Conservation (phyloP, 1,140 invertebrate species). For the Drosophila nannoptera region DNA sequence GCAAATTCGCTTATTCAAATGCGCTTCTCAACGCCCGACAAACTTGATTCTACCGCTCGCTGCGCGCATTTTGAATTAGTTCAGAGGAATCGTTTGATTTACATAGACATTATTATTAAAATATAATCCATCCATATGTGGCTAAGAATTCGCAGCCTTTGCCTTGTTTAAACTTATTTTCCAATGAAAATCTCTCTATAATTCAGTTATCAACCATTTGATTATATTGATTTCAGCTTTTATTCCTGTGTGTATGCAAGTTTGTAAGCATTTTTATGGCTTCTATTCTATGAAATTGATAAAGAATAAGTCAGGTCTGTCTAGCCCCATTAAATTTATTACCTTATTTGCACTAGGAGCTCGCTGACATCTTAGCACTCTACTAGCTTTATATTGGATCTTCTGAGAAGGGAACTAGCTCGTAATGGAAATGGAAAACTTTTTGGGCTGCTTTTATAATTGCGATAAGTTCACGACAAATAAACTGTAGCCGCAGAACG, state of each 20-base stretch:
- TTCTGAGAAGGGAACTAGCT: constrained; percentile 17
- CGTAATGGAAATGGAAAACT: constrained; percentile 7
- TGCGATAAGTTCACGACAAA: constrained; percentile 11
- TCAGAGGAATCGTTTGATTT: constrained; percentile 21
- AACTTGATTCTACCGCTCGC: constrained; percentile 40
- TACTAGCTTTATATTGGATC: constrained; percentile 19
- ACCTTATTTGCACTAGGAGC: constrained; percentile 23
- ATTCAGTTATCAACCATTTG: not conserved
- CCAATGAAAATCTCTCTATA: no score
- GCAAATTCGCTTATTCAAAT: constrained; percentile 33
- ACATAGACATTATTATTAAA: constrained; percentile 15
- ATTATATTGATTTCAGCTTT: not conserved
- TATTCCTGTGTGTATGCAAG: not conserved
- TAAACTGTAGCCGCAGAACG: constrained; percentile 4
- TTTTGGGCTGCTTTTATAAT: constrained; percentile 11
- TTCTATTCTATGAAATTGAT: constrained; percentile 33
- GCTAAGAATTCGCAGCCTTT: no score
- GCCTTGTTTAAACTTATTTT: not conserved
- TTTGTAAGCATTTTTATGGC: constrained; percentile 16
- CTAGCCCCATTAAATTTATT: constrained; percentile 14
- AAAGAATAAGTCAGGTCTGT: constrained; percentile 4
- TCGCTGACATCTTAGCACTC: constrained; percentile 8
- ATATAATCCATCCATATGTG: no score
- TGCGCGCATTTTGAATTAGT: constrained; percentile 16
- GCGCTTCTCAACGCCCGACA: constrained; percentile 34